Conservation (phyloP, 2,797 vertebrate genomes). For the Xyrichtys novacula region DNA sequence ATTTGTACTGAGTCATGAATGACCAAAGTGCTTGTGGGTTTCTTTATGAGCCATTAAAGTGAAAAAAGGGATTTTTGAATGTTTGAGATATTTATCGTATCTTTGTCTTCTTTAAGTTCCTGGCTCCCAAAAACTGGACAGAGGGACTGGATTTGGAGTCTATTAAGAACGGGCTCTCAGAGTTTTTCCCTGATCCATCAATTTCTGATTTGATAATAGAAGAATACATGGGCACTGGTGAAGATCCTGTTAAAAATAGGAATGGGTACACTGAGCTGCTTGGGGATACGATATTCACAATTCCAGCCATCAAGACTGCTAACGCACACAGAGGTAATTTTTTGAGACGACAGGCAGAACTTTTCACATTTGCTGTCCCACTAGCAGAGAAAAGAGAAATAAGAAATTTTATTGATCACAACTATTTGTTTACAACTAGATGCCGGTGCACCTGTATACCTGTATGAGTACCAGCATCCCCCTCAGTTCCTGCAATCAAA, state of each 20-base stretch:
- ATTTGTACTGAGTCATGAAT: background rate
- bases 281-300: slow-evolving; percentile 80
- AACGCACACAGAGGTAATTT: slow-evolving; percentile 71
- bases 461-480: slow-evolving; percentile 89
- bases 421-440: slow-evolving; percentile 54
- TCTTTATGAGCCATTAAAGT: background rate
- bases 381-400: slow-evolving; percentile 1
- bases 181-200: slow-evolving; percentile 26
- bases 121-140: slow-evolving; percentile 74
- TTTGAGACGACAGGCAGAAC: background rate
- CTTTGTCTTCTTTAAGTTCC: slow-evolving; percentile 49
- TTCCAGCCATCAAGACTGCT: slow-evolving; percentile 79
- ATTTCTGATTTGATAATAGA: slow-evolving; percentile 63
- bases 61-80: background rate
- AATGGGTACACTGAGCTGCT: slow-evolving; percentile 78
- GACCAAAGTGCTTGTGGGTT: background rate
- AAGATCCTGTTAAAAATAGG: slow-evolving; percentile 78
- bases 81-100: slow-evolving; percentile 1
- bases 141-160: slow-evolving; percentile 78
- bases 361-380: background rate
- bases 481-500: slow-evolving; percentile 47
- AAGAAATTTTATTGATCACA: background rate
- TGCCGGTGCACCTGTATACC: slow-evolving; percentile 84
- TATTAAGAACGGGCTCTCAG: background rate
- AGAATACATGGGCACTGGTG: slow-evolving; percentile 80